Conservation (phyloP, 2,888 invertebrate species). For the Lepidochitona cinerea region DNA sequence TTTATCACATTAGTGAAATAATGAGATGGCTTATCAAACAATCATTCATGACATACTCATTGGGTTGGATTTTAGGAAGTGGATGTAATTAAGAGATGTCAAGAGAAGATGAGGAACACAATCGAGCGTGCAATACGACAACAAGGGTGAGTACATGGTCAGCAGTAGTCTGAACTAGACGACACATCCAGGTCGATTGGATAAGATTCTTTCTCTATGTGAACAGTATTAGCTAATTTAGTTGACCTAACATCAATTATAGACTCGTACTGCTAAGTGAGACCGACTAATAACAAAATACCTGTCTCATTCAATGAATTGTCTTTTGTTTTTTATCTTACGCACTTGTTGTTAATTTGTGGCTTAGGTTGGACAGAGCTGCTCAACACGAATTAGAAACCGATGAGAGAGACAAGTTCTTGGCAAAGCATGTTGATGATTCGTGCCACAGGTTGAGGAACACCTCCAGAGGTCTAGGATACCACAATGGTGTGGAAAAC, state of each 20-base stretch:
- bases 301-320: neutral
- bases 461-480: constrained; percentile 67
- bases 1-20: too few relatives aligned
- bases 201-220: too few relatives aligned
- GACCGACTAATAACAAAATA: too few relatives aligned
- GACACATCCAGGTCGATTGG: too few relatives aligned
- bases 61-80: constrained; percentile 83
- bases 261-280: too few relatives aligned
- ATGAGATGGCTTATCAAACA: too few relatives aligned
- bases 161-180: too few relatives aligned
- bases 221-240: too few relatives aligned
- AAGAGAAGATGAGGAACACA: constrained; percentile 82
- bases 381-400: constrained; percentile 85
- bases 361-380: constrained; percentile 67
- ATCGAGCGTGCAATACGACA: constrained; percentile 68
- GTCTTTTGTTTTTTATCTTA: neutral
- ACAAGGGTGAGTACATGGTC: constrained; percentile 55
- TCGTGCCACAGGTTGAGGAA: constrained; percentile 66
- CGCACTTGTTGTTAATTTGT: too few relatives aligned
- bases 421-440: constrained; percentile 75
- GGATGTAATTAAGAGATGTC: constrained; percentile 83
- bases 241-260: too few relatives aligned
- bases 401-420: constrained; percentile 90
- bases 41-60: too few relatives aligned
- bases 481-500: constrained; percentile 68